A percentile compares a stretch with the other conserved stretches of the same genome.
Conservation (phyloP, 2,113 vertebrate species). For the Chelonoidis abingdonii region DNA sequence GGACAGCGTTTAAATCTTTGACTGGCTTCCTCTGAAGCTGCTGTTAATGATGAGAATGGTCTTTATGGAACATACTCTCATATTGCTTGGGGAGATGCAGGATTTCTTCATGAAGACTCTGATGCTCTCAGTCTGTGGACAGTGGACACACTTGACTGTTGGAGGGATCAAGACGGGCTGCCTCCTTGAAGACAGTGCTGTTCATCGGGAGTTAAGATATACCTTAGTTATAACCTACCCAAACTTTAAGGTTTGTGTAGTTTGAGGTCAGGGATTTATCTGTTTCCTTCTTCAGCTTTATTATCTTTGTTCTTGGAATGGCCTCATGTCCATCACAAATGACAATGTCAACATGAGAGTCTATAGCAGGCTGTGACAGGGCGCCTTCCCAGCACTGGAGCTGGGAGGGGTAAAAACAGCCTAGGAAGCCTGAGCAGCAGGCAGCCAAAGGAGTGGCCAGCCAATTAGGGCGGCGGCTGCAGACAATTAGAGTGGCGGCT, state of each 20-base stretch:
- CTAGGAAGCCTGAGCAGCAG: too few species aligned
- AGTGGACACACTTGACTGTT: not conserved
- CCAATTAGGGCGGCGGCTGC: too few species aligned
- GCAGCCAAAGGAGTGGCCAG: too few species aligned
- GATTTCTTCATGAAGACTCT: not conserved
- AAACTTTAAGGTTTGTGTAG: not conserved
- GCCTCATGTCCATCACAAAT: not conserved
- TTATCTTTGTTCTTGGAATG: not conserved
- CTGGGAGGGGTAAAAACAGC: too few species aligned
- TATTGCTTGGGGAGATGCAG: fast-evolving
- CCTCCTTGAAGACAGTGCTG: not conserved
- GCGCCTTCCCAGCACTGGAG: too few species aligned
- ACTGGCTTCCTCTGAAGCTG: not conserved
- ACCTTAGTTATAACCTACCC: not conserved
- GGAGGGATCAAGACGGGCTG: not conserved
- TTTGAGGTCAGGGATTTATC: not conserved
- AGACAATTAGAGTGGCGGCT: too few species aligned
- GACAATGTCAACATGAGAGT: not conserved
- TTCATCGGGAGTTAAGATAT: not conserved
- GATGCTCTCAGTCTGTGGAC: not conserved
- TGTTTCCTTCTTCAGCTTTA: not conserved
- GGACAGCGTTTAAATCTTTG: not conserved
- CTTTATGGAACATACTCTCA: not conserved
- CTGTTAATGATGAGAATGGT: not conserved
- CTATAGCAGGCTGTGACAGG: not conserved